Evolutionary conservation across 2,797 vertebrate genomes (phyloP), one percentile per base, ranked within the genome.

Genomic region (Discoglossus pictus): DNA sequence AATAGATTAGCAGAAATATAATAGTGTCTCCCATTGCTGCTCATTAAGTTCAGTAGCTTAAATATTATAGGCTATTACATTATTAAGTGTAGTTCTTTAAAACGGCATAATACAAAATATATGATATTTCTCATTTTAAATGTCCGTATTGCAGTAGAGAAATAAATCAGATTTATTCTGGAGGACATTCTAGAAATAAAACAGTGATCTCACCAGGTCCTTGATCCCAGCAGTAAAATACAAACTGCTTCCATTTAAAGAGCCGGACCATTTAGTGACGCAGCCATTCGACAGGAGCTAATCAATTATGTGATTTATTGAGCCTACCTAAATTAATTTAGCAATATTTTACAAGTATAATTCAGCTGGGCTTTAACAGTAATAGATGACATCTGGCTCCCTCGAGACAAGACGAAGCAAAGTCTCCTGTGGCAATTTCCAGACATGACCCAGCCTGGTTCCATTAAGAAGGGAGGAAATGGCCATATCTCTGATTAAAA

Each of bases 401-500:
- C 79, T 20, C 27, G 83, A 79, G 82, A 80, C 65, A 73, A 58
- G 71, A 58, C 52, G 53, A 71, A 59, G 68, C 76, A 47, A 77
- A 80, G n/a, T 61, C 67, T 70, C 77, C 78, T 50, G 75, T 68
- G 79, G 80, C 73, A 78, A 77, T 82, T 79, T 75, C 77, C 81
- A 85, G 81, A 76, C 80, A 65, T 72, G 77, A 78, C 80, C 78
- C 68, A 73, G 78, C 75, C 79, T 78, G 73, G 73, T 79, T 85
- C 81, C 81, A 79, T 86, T 84, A 84, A 78, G 78, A 74, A 81
- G 78, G 81, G 47, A 75, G 83, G 83, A 85, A 86, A 85, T 81
- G 78, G 82, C 80, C 81, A 78, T 80, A 81, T 85, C 79, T 79
- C 77, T 86, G 83, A 86, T 86, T 86, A 86, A 86, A 84, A 81